Evolutionary conservation across 2,888 invertebrate species (phyloP), one percentile per base, ranked within the genome.

Genomic region (Globia sparganii): DNA sequence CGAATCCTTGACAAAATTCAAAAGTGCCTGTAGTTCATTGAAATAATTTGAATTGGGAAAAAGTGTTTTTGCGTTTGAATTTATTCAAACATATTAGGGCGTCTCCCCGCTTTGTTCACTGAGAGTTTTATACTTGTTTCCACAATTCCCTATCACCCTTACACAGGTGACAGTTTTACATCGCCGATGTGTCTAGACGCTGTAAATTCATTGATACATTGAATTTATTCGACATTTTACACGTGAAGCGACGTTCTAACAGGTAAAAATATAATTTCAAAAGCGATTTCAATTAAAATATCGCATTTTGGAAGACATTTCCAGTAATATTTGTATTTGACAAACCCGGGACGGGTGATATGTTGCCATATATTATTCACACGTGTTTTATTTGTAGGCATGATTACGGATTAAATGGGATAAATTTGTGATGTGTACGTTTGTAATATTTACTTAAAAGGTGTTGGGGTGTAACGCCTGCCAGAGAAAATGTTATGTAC

Each of bases 121-220:
- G 31, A 18, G 21, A 61, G 9, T 56, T 59, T 34, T 59, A 13
- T 18, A 21, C 18, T 28, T 37, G 5, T 25, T 56, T 59, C 34
- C 25, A 67, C 1, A 37, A 66, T n/a, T 31, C 15, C 8, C 6
- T 37, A 77, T 56, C 8, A 79, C 77, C 75, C 73, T 64, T 71
- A 66, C 56, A 11, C 37, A 81, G 77, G 74, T 81, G 85, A 84
- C 81, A 87, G 72, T 68, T 86, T 86, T 79, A 77, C 78, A 78
- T 72, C 77, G 72, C 40, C 78, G 71, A 79, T 80, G 83, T 83
- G 90, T 91, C 91, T 91, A 91, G 91, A 91, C 91, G 78, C 64
- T 78, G 83, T 90, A 91, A 91, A 91, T 88, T 86, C 84, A 68
- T 79, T 74, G 78, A 83, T 83, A 87, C 78, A 89, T 88, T 84